Conservation (phyloP, 1,140 invertebrate genomes). For the Neocloeon triangulifer region DNA sequence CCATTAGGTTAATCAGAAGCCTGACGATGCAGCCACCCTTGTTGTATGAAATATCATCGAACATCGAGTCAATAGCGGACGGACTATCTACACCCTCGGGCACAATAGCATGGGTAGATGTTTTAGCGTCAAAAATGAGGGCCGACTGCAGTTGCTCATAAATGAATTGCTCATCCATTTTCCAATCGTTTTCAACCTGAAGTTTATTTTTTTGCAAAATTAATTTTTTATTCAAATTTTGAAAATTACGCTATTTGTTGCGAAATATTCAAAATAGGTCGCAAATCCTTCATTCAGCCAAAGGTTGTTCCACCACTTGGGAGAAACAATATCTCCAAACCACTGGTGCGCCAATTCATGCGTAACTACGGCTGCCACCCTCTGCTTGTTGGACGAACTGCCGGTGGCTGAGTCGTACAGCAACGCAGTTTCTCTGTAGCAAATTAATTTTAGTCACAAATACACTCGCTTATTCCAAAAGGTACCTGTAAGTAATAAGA, state of each 20-base stretch:
- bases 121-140: constrained; percentile 29
- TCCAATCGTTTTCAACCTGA: constrained; percentile 29
- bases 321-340: constrained; percentile 56
- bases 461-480: too few relatives aligned
- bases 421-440: constrained; percentile 37
- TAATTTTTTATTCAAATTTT: too few relatives aligned
- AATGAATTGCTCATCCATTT: constrained; percentile 37
- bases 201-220: neutral
- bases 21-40: constrained; percentile 62
- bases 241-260: constrained; percentile 13
- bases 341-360: constrained; percentile 69
- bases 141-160: constrained; percentile 25
- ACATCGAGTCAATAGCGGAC: constrained; percentile 65
- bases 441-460: too few relatives aligned
- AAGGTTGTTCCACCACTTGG: constrained; percentile 61
- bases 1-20: constrained; percentile 26
- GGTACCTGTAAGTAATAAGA: constrained; percentile 41
- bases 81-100: constrained; percentile 34
- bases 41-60: constrained; percentile 71
- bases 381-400: constrained; percentile 30
- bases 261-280: constrained; percentile 29
- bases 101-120: constrained; percentile 40
- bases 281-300: constrained; percentile 54
- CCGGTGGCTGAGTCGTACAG: constrained; percentile 42
- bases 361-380: constrained; percentile 43